Evolutionary conservation across 1,140 invertebrate species (phyloP).

Genomic region (Meloidogyne floridensis): DNA sequence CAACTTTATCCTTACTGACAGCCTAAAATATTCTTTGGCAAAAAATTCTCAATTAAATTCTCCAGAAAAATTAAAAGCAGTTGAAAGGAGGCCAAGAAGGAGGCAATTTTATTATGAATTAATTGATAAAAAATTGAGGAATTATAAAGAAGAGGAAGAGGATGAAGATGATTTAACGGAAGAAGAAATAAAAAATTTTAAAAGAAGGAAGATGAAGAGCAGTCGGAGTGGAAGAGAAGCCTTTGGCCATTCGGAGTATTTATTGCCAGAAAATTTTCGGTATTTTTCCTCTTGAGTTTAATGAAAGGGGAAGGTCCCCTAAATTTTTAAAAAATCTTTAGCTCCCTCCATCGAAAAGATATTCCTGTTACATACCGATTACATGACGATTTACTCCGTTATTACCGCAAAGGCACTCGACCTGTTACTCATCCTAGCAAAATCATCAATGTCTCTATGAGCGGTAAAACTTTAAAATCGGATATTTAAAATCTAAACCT

Average conservation of each 20-base stretch:
- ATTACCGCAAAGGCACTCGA: constrained; percentile 62
- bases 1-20: background rate
- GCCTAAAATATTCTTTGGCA: background rate
- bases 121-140: background rate
- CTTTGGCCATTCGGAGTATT: constrained; percentile 12
- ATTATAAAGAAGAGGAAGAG: constrained; percentile 7
- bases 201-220: background rate
- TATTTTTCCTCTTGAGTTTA: background rate
- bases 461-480: background rate
- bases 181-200: background rate
- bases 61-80: background rate
- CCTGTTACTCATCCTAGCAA: constrained; percentile 65
- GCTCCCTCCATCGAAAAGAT: constrained; percentile 56
- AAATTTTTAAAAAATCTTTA: background rate
- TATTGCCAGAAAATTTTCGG: constrained; percentile 37
- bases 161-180: constrained; percentile 4
- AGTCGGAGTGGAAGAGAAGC: background rate
- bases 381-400: constrained; percentile 56
- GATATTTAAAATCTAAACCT: background rate
- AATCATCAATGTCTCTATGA: constrained; percentile 61
- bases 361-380: constrained; percentile 64
- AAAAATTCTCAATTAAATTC: background rate
- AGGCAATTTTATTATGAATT: constrained; percentile 24
- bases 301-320: background rate
- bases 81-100: background rate